phyloP scores from a whole-genome alignment of 2,797 vertebrate genomes.

The Mycteria americana region DNA sequence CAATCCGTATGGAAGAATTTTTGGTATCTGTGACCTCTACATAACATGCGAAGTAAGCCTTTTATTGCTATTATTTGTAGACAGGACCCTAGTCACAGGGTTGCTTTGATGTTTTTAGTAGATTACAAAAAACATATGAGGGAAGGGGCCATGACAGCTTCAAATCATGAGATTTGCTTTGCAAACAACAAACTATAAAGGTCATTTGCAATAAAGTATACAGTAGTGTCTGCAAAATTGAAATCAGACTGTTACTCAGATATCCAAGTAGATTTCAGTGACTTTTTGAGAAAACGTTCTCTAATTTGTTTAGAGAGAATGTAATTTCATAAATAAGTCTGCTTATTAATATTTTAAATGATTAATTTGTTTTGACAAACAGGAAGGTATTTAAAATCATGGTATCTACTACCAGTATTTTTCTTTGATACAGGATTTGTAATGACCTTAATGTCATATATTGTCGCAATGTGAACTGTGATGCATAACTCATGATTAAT shows the following conservation, averaged over 20 bases:
- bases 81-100: background rate
- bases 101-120: conserved; percentile 23
- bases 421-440: background rate
- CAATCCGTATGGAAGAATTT: background rate
- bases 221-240: background rate
- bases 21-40: background rate
- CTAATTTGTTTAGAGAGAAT: background rate
- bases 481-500: background rate
- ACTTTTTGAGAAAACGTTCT: background rate
- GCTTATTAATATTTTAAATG: background rate
- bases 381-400: background rate
- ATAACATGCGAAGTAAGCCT: background rate
- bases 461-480: background rate
- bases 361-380: background rate
- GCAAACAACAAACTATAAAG: background rate
- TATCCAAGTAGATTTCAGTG: background rate
- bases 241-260: background rate
- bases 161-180: background rate
- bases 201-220: background rate
- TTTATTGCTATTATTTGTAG: conserved; percentile 14
- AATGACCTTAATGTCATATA: background rate
- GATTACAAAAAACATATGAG: conserved; percentile 33
- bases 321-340: background rate
- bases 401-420: background rate
- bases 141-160: conserved; percentile 16